Evolutionary conservation across 2,113 vertebrate genomes (phyloP).

Genomic region (Dromaius novaehollandiae): DNA sequence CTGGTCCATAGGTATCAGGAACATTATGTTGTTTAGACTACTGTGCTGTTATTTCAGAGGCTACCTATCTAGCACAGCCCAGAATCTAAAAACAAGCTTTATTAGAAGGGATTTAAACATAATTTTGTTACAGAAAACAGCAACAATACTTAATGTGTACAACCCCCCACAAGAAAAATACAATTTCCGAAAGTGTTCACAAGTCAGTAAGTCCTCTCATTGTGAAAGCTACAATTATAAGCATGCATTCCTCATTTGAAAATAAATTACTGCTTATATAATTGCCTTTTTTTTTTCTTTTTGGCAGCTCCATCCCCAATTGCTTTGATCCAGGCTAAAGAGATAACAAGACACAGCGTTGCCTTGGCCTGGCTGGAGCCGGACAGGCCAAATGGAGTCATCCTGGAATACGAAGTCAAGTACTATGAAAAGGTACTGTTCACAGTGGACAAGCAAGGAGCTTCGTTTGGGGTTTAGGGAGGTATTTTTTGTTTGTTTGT

Average conservation of each 20-base stretch:
- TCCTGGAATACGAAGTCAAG: slow-evolving; percentile 97
- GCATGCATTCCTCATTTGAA: not conserved
- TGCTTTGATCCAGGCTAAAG: slow-evolving; percentile 92
- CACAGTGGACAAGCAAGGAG: not conserved
- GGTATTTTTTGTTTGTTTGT: not conserved
- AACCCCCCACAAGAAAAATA: not conserved
- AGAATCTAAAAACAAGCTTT: not conserved
- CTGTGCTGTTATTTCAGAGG: not conserved
- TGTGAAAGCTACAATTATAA: not conserved
- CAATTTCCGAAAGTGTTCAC: not conserved
- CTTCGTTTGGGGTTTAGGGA: not conserved
- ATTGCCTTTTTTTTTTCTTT: not conserved
- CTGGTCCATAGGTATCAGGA: not conserved
- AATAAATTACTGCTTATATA: not conserved
- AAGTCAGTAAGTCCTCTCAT: not conserved
- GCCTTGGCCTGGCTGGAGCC: slow-evolving; percentile 94
- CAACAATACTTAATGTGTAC: not conserved
- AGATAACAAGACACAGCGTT: slow-evolving; percentile 95
- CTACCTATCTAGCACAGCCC: not conserved
- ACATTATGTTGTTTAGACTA: not conserved
- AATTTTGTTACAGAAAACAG: not conserved
- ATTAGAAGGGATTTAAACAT: not conserved
- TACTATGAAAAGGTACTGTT: slow-evolving; percentile 96
- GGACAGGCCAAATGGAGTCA: slow-evolving; percentile 94
- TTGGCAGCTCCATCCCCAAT: slow-evolving; percentile 91